Evolutionary conservation across 2,888 invertebrate species (phyloP), one percentile per base, ranked within the genome.

Genomic region (Ichneumon xanthorius): DNA sequence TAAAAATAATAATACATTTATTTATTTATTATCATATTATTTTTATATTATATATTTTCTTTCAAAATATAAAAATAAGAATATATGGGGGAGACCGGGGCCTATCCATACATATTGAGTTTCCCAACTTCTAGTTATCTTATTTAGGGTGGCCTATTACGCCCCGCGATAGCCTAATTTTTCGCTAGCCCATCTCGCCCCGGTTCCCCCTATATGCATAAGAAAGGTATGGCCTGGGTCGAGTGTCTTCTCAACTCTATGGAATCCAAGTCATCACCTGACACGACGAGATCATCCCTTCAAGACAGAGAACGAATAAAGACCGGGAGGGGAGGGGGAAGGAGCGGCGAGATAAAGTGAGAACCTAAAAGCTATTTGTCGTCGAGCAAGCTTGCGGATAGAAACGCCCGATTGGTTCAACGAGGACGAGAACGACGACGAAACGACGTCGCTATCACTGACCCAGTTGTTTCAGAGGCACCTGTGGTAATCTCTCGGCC

Each of bases 401-500:
- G 72, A 72, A 82, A 82, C 82, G 82, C n/a, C 72, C 67, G 72
- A 82, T 70, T 80, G 72, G 76, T 80, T 76, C 61, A 48, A 53
- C 71, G 77, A 67, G 68, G 77, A 72, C 67, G 70, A 61, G 65
- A 76, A 80, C 75, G 70, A 73, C 48, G 72, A 83, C 77, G 85
- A 55, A 76, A 80, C 79, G 70, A 67, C 48, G 72, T 84, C 77
- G 85, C 86, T 89, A 89, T 90, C 89, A 79, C 86, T 88, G 89
- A 89, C 90, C 89, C 87, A 90, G 86, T 90, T 89, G 86, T 76
- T 76, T 61, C 86, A 72, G 67, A 80, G 80, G 80, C 82, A 85
- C 75, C 80, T 85, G 82, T 68, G 76, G 82, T 82, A 82, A 82
- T 85, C 79, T 79, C 75, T 79, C 70, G 61, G 58, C 71, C 48